Evolutionary conservation across 2,888 invertebrate species (phyloP), one percentile per base, ranked within the genome.

Genomic region (Sceliomorpha sp.): DNA sequence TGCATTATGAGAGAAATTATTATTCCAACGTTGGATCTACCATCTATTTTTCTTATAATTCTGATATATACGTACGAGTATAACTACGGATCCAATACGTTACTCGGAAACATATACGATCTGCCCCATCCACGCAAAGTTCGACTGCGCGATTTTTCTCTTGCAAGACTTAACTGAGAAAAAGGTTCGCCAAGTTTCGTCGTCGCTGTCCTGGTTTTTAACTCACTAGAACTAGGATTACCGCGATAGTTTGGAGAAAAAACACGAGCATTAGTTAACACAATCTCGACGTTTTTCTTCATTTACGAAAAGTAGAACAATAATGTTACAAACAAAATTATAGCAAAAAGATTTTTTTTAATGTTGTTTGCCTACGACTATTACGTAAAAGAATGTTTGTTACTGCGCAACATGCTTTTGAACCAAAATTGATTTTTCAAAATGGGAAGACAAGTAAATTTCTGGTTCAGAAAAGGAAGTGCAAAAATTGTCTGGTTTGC

Each of bases 211-310:
- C 39, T 44, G 40, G 51, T 60, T 60, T 51, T 51, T 50, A 42
- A 59, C 48, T 50, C 34, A 45, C 32, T 40, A 9, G 12, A 58
- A 44, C 44, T 42, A 14, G 20, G 34, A 59, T 59, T 59, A 50
- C 44, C 34, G 32, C 15, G 42, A 27, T 36, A 34, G 42, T 59
- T 50, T 50, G 24, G 37, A 50, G 44, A 59, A 59, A 39, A 44
- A 59, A 59, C 50, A 42, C 44, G 13, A 31, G 50, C 37, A 59
- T 59, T 34, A 50, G 44, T 50, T 59, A 59, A 50, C 29, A 50
- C 50, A 48, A 40, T 59, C 36, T 50, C 50, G 29, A 59, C 50
- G 42, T 44, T 36, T 9, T 13, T 1, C n/a, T 1, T n/a, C n/a
- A n/a, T n/a, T n/a, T n/a, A n/a, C n/a, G n/a, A n/a, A n/a, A n/a